phyloP scores from a whole-genome alignment of 2,113 vertebrate species.

The Platysteira castanea region DNA sequence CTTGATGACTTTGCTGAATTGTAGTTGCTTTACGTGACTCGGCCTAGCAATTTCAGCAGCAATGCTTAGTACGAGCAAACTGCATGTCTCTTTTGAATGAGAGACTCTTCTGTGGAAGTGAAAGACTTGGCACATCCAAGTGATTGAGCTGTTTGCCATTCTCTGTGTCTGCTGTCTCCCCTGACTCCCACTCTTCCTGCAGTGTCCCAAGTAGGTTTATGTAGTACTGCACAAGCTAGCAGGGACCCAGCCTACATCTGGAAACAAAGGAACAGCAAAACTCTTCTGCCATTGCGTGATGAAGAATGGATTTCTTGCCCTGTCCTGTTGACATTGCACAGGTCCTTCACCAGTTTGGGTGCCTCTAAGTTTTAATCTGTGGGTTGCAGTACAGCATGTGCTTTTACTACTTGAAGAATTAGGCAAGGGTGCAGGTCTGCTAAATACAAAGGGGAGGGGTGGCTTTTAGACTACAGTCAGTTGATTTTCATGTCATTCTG shows the following conservation, averaged over 20 bases:
- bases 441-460: background rate
- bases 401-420: background rate
- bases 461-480: background rate
- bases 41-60: background rate
- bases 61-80: background rate
- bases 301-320: background rate
- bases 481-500: conserved; percentile 30
- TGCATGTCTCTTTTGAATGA: background rate
- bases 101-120: background rate
- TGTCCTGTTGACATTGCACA: background rate
- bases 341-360: background rate
- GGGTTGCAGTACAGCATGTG: background rate
- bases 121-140: background rate
- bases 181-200: background rate
- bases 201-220: background rate
- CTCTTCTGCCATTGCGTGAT: fast-evolving
- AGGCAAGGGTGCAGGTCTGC: background rate
- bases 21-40: background rate
- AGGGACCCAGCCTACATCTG: too few species aligned
- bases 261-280: background rate
- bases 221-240: background rate
- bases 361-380: background rate
- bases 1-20: background rate
- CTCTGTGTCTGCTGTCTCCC: background rate
- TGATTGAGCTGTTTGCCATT: background rate